Evolutionary conservation across 2,888 invertebrate genomes (phyloP).

Genomic region (Zele albiditarsus): DNA sequence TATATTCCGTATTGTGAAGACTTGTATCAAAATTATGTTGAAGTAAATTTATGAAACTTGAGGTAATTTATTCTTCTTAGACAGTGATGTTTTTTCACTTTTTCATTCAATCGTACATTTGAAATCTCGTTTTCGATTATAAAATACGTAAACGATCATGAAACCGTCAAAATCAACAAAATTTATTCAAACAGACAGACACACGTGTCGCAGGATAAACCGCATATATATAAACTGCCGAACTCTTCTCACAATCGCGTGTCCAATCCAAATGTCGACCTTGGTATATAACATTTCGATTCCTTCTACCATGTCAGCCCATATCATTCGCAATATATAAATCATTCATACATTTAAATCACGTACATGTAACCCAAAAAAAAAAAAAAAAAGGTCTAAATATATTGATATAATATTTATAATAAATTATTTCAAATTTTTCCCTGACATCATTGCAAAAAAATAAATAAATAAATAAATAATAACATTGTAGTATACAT

Average conservation of each 20-base stretch:
- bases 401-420: not conserved
- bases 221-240: not conserved
- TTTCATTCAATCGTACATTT: too few species aligned
- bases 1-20: too few species aligned
- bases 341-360: not conserved
- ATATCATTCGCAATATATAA: not conserved
- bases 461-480: not conserved
- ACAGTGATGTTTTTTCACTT: too few species aligned
- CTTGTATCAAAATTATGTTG: too few species aligned
- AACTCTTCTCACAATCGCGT: not conserved
- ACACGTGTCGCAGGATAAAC: not conserved
- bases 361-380: not conserved
- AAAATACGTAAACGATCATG: not conserved
- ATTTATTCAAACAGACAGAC: not conserved
- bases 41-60: too few species aligned
- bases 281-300: slow-evolving; percentile 1
- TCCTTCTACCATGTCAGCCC: not conserved
- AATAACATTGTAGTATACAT: not conserved
- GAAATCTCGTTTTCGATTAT: not conserved
- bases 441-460: not conserved
- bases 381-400: too few species aligned
- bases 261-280: not conserved
- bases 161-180: not conserved
- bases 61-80: too few species aligned
- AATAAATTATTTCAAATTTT: not conserved